Evolutionary conservation across 2,888 invertebrate genomes (phyloP).

Genomic region (Lamellibrachia satsuma): DNA sequence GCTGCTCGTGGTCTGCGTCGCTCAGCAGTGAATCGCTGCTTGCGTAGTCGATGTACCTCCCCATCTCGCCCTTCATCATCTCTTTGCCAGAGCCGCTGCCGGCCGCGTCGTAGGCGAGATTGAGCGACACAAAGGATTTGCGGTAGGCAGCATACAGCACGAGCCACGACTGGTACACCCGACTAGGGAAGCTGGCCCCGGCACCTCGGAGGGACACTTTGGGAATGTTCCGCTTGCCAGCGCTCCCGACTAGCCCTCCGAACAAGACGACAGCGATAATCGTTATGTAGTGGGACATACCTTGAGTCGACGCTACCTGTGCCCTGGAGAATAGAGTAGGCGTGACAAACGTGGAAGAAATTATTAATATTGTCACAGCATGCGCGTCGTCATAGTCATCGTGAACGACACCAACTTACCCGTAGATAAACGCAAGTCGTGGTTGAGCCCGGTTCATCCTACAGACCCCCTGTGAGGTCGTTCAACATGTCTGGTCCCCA

Average conservation of each 20-base stretch:
- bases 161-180: slow-evolving; percentile 32
- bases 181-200: slow-evolving; percentile 33
- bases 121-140: slow-evolving; percentile 31
- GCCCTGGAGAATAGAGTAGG: not conserved
- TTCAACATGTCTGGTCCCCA: too few relatives aligned
- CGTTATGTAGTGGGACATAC: not conserved
- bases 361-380: not conserved
- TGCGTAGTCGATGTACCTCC: slow-evolving; percentile 45
- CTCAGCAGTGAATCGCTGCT: slow-evolving; percentile 49
- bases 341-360: not conserved
- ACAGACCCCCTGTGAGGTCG: too few relatives aligned
- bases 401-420: not conserved
- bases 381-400: not conserved
- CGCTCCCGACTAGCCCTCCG: not conserved
- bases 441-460: too few relatives aligned
- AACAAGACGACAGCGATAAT: not conserved
- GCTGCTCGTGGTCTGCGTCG: slow-evolving; percentile 31
- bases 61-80: slow-evolving; percentile 39
- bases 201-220: slow-evolving; percentile 25
- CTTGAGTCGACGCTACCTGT: not conserved
- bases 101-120: slow-evolving; percentile 46
- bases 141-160: slow-evolving; percentile 20
- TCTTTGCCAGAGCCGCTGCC: slow-evolving; percentile 50
- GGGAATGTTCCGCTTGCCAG: not conserved
- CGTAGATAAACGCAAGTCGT: too few relatives aligned